phyloP scores from a whole-genome alignment of 2,797 vertebrate genomes.

The Cryptoprocta ferox region DNA sequence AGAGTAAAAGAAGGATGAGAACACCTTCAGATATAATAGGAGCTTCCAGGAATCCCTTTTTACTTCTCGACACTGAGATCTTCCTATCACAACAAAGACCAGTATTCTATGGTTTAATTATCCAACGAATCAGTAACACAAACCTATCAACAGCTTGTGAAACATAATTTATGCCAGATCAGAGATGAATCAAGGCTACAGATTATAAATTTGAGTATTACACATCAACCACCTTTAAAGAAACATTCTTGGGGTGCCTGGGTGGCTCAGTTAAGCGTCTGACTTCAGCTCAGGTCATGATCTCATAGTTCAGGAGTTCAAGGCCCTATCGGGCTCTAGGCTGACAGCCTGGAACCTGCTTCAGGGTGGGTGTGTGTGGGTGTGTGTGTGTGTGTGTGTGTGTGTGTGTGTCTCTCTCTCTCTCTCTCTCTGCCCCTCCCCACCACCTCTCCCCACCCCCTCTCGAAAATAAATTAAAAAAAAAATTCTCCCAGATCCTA shows the following conservation, averaged over 20 bases:
- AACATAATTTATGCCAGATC: neutral
- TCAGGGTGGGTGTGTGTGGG: too few species aligned
- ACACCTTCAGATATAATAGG: neutral
- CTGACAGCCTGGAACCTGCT: too few species aligned
- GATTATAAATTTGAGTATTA: neutral
- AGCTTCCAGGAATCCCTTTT: neutral
- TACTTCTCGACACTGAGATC: neutral
- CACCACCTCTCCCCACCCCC: too few species aligned
- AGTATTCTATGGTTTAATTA: neutral
- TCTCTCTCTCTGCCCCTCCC: too few species aligned
- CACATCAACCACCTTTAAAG: neutral
- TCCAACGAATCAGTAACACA: neutral
- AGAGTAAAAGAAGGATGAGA: neutral
- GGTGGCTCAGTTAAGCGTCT: too few species aligned
- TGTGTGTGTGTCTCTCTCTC: too few species aligned
- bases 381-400: too few species aligned
- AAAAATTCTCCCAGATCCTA: neutral
- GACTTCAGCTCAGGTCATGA: too few species aligned
- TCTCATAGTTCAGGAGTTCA: too few species aligned
- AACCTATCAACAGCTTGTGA: neutral
- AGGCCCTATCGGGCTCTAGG: too few species aligned
- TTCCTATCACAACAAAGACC: neutral
- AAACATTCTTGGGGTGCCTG: neutral
- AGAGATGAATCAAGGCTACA: neutral
- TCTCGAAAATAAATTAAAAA: too few species aligned